Base-by-base conservation (phyloP, 2,113 vertebrate species). In the Labeo rohita region DNA sequence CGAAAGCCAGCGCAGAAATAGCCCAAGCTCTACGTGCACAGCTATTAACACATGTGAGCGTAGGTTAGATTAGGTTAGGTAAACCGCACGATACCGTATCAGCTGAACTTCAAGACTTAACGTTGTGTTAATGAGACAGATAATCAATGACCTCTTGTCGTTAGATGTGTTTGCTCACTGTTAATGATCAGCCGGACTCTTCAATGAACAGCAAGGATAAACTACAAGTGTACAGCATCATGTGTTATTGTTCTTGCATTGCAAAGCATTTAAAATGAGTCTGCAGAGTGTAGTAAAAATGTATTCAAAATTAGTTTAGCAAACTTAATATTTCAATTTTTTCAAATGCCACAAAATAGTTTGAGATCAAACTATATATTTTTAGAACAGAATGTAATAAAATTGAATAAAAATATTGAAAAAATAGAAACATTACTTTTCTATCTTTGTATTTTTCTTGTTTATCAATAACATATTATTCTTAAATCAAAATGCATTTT, bases 1-100 rank as follows among this genome's bases (percentile, higher is more conserved):
- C 54, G 10, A 39, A 61, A 80, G 77, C 77, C 36, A 23, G 77
- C 4, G 3, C 56, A 63, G 21, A 80, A 80, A 80, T 80, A 80
- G 54, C 56, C 18, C 12, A 39, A n/a, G 54, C 54, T 61, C n/a
- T 79, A 7, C 1, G 56, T 8, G 7, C 54, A 21, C 77, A 8
- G 75, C 23, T 63, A 43, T 4, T 28, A 56, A 56, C 50, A 78
- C 16, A 39, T 56, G 21, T 10, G 15, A 5, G 49, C 8, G 1
- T 2, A 23, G 18, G 36, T 61, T 3, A 45, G 18, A 39, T 72
- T 2, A 72, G 68, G 76, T 59, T 18, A 50, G 73, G 47, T 49
- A 11, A 43, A 9, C 16, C 34, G 1, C 34, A 70, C 16, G 34
- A 72, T 72, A 72, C 36, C 4, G 8, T 39, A 45, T 72, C 68